Evolutionary conservation across 1,140 invertebrate species (phyloP).

Genomic region (Andrena cerasifolii): DNA sequence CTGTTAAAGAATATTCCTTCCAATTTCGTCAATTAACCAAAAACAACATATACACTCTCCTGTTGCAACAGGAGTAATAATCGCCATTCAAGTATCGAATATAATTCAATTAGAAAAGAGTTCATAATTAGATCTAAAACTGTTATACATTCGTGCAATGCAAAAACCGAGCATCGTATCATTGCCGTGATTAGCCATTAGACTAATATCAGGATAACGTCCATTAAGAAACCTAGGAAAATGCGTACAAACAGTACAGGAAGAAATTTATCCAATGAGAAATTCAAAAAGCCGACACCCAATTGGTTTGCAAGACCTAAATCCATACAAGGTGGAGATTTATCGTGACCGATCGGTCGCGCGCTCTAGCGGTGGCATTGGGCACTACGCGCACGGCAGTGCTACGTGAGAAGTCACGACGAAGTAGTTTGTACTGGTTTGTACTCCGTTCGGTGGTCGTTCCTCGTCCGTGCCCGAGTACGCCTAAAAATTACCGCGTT

Average conservation of each 20-base stretch:
- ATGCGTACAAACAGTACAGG: background rate
- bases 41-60: no score
- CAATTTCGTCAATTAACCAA: no score
- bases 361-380: slow-evolving; percentile 63
- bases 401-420: slow-evolving; percentile 58
- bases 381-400: slow-evolving; percentile 57
- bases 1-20: no score
- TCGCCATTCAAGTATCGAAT: no score
- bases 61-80: no score
- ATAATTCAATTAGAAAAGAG: background rate
- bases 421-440: slow-evolving; percentile 53
- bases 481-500: slow-evolving; percentile 7
- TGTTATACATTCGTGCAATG: background rate
- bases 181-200: background rate
- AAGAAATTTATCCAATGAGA: background rate
- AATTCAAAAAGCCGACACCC: slow-evolving; percentile 9
- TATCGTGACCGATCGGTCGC: slow-evolving; percentile 51
- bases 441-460: slow-evolving; percentile 30
- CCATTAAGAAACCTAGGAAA: background rate
- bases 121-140: background rate
- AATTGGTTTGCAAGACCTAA: slow-evolving; percentile 9
- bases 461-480: slow-evolving; percentile 13
- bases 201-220: background rate
- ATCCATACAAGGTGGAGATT: slow-evolving; percentile 51
- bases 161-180: background rate